Percentiles rank a stretch among this genome's conserved stretches.
phyloP scores from a whole-genome alignment of 1,140 invertebrate genomes.

The Cyphomyrmex costatus region DNA sequence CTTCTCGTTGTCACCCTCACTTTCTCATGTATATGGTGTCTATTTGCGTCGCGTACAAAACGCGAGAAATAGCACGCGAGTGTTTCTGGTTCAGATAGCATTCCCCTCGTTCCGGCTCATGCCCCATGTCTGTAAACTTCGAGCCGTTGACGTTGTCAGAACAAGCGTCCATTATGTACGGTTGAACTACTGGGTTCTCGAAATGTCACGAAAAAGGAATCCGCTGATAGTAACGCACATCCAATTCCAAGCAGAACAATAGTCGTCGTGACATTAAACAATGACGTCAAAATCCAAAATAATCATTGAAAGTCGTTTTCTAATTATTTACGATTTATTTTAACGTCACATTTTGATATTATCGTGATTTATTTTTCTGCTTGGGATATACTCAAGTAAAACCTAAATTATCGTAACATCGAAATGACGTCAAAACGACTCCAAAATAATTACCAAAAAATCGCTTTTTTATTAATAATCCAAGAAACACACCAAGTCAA shows the following conservation, averaged over 20 bases:
- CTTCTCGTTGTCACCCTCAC: neutral
- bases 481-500: no score
- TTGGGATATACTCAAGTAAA: no score
- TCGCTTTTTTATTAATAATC: no score
- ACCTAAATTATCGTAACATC: no score
- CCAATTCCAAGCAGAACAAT: neutral
- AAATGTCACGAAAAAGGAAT: conserved; percentile 24
- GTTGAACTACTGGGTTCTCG: neutral
- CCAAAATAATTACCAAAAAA: no score
- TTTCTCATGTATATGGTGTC: conserved; percentile 35
- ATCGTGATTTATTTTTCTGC: no score
- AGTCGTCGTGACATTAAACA: no score
- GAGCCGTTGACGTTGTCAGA: neutral
- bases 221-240: neutral
- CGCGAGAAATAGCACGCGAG: neutral
- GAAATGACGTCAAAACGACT: no score
- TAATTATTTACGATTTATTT: no score
- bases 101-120: neutral
- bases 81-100: neutral
- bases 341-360: no score
- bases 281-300: no score
- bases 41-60: neutral
- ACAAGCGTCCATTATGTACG: conserved; percentile 1
- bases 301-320: no score
- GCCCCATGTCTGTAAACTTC: neutral